Base-by-base conservation (phyloP, 2,113 vertebrate species). In the Stegastes partitus region DNA sequence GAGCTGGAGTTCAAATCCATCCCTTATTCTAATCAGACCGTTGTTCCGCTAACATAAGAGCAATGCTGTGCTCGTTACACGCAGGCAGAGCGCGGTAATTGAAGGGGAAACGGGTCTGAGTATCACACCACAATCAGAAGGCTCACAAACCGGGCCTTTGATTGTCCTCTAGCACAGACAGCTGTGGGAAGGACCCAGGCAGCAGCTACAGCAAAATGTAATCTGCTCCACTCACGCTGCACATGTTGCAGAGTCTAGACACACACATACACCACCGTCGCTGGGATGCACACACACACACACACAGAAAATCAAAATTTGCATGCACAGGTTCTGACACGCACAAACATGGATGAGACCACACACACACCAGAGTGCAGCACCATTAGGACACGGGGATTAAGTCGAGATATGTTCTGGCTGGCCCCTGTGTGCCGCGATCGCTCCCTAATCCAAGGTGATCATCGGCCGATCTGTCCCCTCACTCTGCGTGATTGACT, bases 391-490 rank as follows among this genome's bases (percentile, higher is more conserved):
- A 77, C 83, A 67, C 6, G 34, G 31, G 74, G 90, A 90, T 92
- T 92, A 91, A 78, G 77, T 61, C 75, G 68, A 50, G 89, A 89
- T 87, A 78, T 73, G 84, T 86, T 73, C 81, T 59, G 59, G 62
- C 59, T 19, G 47, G 77, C 79, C 61, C 59, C 75, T 15, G 75
- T 77, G 85, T 70, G 31, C 55, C 12, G 79, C 50, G 79, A 83
- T 89, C 61, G 5, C 67, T 80, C 87, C 49, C 87, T 86, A 91
- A 92, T 91, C 85, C 89, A 84, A 92, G 85, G 91, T 90, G 89
- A 92, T 94, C 89, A 91, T 91, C 82, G 25, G 71, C 81, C 75
- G 80, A 85, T 92, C 87, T 89, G 89, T 83, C 90, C 81, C 89
- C 80, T 86, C 89, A 82, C 83, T 93, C 89, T 68, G 68, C 58